Evolutionary conservation across 1,140 invertebrate species (phyloP).

Genomic region (Papilio xuthus): DNA sequence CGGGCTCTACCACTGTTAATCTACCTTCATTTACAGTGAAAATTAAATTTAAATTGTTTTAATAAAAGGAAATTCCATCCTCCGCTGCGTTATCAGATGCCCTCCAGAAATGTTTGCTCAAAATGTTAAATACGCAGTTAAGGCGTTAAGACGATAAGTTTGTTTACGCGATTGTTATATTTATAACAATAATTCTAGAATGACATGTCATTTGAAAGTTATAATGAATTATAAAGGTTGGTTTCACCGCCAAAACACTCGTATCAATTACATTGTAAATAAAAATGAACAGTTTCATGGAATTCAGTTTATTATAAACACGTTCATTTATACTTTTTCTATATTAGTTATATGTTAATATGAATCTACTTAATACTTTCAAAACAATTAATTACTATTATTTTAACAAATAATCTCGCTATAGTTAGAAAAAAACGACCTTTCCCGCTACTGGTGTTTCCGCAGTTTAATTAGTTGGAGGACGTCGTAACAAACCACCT

Average conservation of each 20-base stretch:
- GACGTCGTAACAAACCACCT: slow-evolving; percentile 63
- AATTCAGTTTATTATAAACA: no score
- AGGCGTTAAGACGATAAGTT: slow-evolving; percentile 2
- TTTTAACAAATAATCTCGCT: neutral
- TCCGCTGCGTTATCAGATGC: slow-evolving; percentile 9
- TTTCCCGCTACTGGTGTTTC: slow-evolving; percentile 66
- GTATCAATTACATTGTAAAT: neutral
- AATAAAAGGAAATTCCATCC: neutral
- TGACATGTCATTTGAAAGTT: neutral
- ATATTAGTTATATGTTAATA: no score
- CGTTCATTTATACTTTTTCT: no score
- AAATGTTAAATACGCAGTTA: slow-evolving; percentile 16
- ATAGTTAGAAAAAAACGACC: slow-evolving; percentile 34
- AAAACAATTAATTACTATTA: neutral
- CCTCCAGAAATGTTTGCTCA: slow-evolving; percentile 19
- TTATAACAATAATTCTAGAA: slow-evolving; percentile 15
- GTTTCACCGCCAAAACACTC: neutral
- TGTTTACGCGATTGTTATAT: slow-evolving; percentile 23
- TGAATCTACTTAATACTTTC: no score
- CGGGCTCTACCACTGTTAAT: no score
- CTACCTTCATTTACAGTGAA: neutral
- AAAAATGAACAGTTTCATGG: no score
- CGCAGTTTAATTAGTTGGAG: slow-evolving; percentile 65
- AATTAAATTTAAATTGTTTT: neutral
- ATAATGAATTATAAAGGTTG: neutral